A percentile compares a stretch with the other conserved stretches of the same genome.
Evolutionary conservation across 2,113 vertebrate genomes (phyloP).

Genomic region (Scomber scombrus): DNA sequence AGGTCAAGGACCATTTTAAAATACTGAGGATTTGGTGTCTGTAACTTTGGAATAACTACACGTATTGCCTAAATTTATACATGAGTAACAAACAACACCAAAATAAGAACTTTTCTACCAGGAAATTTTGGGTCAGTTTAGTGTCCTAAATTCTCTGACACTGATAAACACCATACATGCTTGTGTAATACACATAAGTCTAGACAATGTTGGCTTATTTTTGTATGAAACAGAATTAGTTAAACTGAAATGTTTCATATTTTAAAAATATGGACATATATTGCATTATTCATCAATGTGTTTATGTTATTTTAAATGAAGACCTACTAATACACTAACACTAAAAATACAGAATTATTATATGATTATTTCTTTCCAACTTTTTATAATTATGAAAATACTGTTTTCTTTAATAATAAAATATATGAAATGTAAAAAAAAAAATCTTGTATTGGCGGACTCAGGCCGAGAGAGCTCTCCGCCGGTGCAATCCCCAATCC

Average conservation of each 20-base stretch:
- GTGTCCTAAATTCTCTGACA: background rate
- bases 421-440: background rate
- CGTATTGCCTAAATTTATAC: background rate
- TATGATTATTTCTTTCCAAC: background rate
- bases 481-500: slow-evolving; percentile 71
- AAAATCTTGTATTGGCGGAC: slow-evolving; percentile 6
- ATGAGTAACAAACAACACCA: fast-evolving
- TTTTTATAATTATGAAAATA: background rate
- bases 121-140: background rate
- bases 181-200: background rate
- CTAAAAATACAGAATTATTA: too few relatives aligned
- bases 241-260: background rate
- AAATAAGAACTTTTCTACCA: background rate
- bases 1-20: slow-evolving; percentile 68
- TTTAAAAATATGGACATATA: background rate
- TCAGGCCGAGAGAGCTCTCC: slow-evolving; percentile 32
- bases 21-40: background rate
- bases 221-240: background rate
- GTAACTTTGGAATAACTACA: background rate
- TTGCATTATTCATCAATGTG: background rate
- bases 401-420: background rate
- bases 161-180: background rate
- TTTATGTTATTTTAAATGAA: background rate
- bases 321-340: slow-evolving; percentile 6
- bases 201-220: background rate